A percentile compares a stretch with the other conserved stretches of the same genome.
Conservation (phyloP, 1,140 invertebrate genomes). For the Amphibalanus amphitrite region DNA sequence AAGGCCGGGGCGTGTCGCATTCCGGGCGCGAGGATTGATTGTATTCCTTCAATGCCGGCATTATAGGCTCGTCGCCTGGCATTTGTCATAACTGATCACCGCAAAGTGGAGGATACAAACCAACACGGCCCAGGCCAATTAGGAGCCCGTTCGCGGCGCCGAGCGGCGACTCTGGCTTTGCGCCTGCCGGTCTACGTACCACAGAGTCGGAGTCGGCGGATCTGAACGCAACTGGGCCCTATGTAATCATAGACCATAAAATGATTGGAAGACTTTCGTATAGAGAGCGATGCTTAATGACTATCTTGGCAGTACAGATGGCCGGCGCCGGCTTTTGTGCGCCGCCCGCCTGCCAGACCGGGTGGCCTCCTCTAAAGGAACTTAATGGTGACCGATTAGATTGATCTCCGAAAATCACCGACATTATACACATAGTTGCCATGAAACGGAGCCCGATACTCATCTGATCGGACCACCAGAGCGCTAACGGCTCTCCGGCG, state of each 20-base stretch:
- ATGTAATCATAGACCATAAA: slow-evolving; percentile 1
- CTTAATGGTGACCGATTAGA: background rate
- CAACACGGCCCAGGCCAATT: background rate
- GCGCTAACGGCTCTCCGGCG: background rate
- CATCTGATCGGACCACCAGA: background rate
- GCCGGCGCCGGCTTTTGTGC: background rate
- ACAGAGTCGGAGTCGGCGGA: background rate
- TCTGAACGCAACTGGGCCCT: background rate
- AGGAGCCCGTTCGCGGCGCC: background rate
- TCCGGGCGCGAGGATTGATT: background rate
- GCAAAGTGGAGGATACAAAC: slow-evolving; percentile 1
- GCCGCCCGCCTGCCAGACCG: background rate
- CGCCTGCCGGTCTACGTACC: background rate
- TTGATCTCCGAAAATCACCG: background rate
- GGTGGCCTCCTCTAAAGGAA: background rate
- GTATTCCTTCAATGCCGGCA: background rate
- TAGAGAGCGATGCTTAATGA: background rate
- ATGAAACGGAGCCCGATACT: background rate
- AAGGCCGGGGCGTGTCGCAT: background rate
- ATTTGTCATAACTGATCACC: slow-evolving; percentile 1
- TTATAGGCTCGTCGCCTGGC: background rate
- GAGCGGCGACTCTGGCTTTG: background rate
- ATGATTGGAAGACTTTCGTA: background rate
- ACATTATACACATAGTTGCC: background rate
- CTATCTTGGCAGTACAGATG: background rate